These are phyloP conservation scores for Drosophila melanica DNA, from an alignment of 1,140 invertebrate genomes.

Conservation along the genomic window DNA sequence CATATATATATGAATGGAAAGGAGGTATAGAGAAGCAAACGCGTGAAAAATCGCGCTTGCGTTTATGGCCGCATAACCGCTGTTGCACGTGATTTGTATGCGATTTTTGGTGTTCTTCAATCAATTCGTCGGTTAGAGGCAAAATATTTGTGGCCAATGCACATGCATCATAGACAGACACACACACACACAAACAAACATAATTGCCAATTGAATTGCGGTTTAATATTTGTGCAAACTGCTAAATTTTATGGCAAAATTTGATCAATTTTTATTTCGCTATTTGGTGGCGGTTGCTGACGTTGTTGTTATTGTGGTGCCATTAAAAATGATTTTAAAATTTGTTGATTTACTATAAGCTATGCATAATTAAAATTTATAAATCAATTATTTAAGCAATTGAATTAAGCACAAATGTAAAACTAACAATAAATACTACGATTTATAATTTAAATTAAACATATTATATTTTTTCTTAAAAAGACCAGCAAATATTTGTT, in stretches of 20 bases:
- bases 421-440: background rate
- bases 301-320: background rate
- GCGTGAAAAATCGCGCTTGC: constrained; percentile 59
- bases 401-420: background rate
- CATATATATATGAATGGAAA: background rate
- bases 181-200: background rate
- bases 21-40: background rate
- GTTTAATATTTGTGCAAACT: constrained; percentile 68
- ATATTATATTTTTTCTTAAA: background rate
- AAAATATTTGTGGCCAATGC: constrained; percentile 39
- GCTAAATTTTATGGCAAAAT: constrained; percentile 34
- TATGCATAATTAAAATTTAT: constrained; percentile 1
- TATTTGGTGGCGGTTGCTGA: background rate
- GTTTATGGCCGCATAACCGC: constrained; percentile 63
- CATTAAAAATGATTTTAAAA: constrained; percentile 12
- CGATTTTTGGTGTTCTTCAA: constrained; percentile 50
- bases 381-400: constrained; percentile 31
- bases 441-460: background rate
- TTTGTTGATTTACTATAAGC: background rate
- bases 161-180: background rate
- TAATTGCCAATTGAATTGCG: constrained; percentile 69
- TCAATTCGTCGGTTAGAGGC: constrained; percentile 7
- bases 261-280: constrained; percentile 17
- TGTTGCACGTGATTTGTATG: constrained; percentile 64
- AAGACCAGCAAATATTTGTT: too few species aligned